These are phyloP conservation scores for Glomeris marginata DNA, from an alignment of 2,888 invertebrate genomes.

Conservation along the genomic window DNA sequence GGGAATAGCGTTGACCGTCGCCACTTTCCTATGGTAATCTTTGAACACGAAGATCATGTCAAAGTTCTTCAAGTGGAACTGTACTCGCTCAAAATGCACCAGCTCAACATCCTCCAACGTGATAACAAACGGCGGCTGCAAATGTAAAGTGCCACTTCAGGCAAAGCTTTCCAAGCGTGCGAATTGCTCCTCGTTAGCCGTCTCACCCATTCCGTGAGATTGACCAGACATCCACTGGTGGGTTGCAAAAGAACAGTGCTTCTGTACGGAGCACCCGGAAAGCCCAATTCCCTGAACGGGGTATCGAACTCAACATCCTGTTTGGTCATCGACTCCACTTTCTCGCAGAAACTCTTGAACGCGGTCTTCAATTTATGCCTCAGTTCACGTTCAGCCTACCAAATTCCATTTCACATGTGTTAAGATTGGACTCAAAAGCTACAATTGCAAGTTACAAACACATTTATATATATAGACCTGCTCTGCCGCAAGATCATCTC, in stretches of 20 bases:
- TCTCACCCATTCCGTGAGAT: constrained; percentile 83
- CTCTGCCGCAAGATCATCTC: constrained; percentile 96
- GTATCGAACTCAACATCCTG: constrained; percentile 97
- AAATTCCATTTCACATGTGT: neutral
- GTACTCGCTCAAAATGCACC: constrained; percentile 97
- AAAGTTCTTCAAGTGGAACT: constrained; percentile 97
- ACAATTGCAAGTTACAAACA: neutral
- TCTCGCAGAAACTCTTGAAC: constrained; percentile 96
- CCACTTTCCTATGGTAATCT: constrained; percentile 83
- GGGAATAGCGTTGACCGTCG: constrained; percentile 98
- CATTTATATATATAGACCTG: constrained; percentile 39
- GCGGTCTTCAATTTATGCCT: constrained; percentile 93
- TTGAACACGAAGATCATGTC: constrained; percentile 99
- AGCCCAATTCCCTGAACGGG: constrained; percentile 94
- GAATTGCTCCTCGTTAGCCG: neutral
- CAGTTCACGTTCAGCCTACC: constrained; percentile 75
- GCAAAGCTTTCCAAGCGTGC: neutral
- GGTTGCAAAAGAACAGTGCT: constrained; percentile 93
- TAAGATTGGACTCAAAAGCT: too few species aligned
- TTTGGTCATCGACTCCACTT: constrained; percentile 88
- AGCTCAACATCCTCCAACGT: constrained; percentile 94
- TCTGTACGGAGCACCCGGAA: constrained; percentile 92
- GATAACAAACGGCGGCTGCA: constrained; percentile 88
- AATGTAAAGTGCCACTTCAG: neutral
- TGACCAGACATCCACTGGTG: constrained; percentile 93